phyloP scores from a whole-genome alignment of 2,888 invertebrate species.

The Ochropleura leucogaster region DNA sequence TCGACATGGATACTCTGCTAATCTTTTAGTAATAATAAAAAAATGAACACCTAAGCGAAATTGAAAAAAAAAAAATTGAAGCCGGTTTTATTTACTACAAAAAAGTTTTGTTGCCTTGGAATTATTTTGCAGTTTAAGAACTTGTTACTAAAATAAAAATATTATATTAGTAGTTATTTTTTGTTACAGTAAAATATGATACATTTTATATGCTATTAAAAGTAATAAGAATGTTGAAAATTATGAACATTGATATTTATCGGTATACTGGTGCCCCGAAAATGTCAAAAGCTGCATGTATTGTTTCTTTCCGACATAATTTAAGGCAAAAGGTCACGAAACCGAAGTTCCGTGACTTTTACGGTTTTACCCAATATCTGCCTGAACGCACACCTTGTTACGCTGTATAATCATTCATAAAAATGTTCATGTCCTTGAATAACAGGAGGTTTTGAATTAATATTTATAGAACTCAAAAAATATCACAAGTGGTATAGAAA shows the following conservation, averaged over 20 bases:
- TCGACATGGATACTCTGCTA: no score
- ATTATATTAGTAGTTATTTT: no score
- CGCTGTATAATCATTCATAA: background rate
- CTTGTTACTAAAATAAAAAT: no score
- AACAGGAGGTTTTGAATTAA: background rate
- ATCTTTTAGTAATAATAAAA: no score
- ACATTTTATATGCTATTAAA: no score
- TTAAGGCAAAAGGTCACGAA: slow-evolving; percentile 10
- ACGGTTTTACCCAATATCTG: slow-evolving; percentile 1
- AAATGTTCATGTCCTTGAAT: slow-evolving; percentile 16
- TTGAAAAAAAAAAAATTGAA: no score
- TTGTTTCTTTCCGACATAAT: slow-evolving; percentile 17
- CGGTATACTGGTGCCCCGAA: background rate
- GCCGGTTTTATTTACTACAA: no score
- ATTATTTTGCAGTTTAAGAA: no score
- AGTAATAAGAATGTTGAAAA: background rate
- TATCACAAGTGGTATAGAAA: background rate
- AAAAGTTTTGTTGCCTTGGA: no score
- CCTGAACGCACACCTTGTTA: slow-evolving; percentile 1
- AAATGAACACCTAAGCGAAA: no score
- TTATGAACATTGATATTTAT: background rate
- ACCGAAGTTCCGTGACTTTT: slow-evolving; percentile 29
- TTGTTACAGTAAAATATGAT: no score
- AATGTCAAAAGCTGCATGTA: slow-evolving; percentile 3
- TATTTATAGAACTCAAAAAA: background rate